These are phyloP conservation scores for Crocallis elinguaria DNA, from an alignment of 2,888 invertebrate species.

Conservation along the genomic window DNA sequence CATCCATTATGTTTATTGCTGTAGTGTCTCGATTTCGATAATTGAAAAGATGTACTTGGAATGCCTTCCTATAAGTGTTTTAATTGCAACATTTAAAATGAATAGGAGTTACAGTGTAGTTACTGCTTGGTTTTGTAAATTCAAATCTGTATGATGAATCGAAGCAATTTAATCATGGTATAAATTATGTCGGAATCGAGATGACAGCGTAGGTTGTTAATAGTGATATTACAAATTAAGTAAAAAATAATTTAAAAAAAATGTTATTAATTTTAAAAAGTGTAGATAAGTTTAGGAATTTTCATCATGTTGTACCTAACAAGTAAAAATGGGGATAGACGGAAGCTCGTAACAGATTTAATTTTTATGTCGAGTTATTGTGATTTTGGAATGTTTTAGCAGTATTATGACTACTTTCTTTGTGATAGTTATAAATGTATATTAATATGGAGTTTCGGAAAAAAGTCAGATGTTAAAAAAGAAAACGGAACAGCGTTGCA, in stretches of 20 bases:
- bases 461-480: background rate
- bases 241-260: conserved; percentile 68
- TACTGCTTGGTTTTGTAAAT: background rate
- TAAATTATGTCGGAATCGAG: conserved; percentile 63
- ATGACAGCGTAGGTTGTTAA: conserved; percentile 80
- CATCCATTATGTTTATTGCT: conserved; percentile 71
- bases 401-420: conserved; percentile 61
- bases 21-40: conserved; percentile 68
- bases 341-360: conserved; percentile 46
- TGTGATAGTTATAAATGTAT: conserved; percentile 5
- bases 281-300: conserved; percentile 78
- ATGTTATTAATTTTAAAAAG: conserved; percentile 79
- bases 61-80: no score
- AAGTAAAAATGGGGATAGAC: conserved; percentile 44
- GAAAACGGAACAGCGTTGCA: background rate
- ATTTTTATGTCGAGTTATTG: conserved; percentile 38
- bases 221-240: conserved; percentile 83
- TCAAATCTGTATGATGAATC: conserved; percentile 9
- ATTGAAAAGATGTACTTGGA: conserved; percentile 17
- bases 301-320: conserved; percentile 73
- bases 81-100: background rate
- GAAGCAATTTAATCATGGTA: conserved; percentile 20
- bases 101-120: background rate
- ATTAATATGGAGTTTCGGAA: conserved; percentile 20
- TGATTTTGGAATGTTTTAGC: conserved; percentile 58